Percentiles rank a stretch among this genome's conserved stretches.
Evolutionary conservation across 1,140 invertebrate genomes (phyloP).

Genomic region (Scaptomyza montana): DNA sequence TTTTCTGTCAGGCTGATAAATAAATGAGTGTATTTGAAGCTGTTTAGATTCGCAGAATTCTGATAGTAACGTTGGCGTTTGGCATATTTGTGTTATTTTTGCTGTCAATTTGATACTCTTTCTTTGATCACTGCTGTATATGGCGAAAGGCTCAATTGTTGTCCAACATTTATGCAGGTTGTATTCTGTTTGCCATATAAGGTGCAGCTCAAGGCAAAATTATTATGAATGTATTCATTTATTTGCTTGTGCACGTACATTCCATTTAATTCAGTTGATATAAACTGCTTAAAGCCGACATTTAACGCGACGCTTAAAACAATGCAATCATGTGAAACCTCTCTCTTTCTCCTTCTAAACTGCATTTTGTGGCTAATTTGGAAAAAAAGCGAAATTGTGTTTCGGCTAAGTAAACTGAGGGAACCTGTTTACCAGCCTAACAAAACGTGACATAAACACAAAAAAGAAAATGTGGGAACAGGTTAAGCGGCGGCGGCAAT

Average conservation of each 20-base stretch:
- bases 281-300: neutral
- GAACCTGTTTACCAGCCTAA: conserved; percentile 69
- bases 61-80: conserved; percentile 54
- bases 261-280: conserved; percentile 21
- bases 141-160: conserved; percentile 15
- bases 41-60: conserved; percentile 36
- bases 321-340: conserved; percentile 61
- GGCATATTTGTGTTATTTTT: neutral
- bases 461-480: conserved; percentile 74
- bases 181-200: conserved; percentile 28
- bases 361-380: conserved; percentile 53
- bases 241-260: conserved; percentile 2
- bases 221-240: neutral
- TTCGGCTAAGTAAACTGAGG: conserved; percentile 32
- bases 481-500: conserved; percentile 60
- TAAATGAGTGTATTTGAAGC: conserved; percentile 25
- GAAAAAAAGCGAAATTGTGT: conserved; percentile 64
- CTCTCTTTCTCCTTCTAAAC: neutral
- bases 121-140: conserved; percentile 5
- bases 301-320: conserved; percentile 28
- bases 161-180: conserved; percentile 21
- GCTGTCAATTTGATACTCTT: neutral
- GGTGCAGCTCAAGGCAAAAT: conserved; percentile 34
- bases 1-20: conserved; percentile 15
- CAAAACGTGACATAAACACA: conserved; percentile 75